These are phyloP conservation scores for Uropsilus gracilis DNA, from an alignment of 2,113 vertebrate genomes.

Conservation along the genomic window DNA sequence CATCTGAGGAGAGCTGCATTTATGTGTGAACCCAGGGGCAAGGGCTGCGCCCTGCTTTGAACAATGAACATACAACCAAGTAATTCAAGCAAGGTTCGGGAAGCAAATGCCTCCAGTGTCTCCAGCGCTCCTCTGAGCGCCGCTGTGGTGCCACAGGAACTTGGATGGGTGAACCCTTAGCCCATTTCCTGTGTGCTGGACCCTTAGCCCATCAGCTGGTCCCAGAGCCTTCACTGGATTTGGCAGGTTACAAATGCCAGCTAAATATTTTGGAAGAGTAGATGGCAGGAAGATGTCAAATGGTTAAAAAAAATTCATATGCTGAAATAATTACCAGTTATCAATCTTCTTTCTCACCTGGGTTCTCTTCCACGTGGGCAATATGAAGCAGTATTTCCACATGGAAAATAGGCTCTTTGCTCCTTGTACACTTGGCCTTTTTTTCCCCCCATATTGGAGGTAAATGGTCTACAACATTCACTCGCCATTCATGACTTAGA, in stretches of 20 bases:
- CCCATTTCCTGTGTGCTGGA: neutral
- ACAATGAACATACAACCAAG: slow-evolving; percentile 1
- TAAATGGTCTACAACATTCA: too few relatives aligned
- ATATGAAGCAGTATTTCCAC: neutral
- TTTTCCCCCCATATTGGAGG: too few relatives aligned
- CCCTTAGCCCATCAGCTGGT: neutral
- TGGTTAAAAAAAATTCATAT: neutral
- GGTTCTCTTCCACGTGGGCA: neutral
- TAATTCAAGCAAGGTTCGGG: neutral
- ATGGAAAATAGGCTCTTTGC: neutral
- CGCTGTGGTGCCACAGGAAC: neutral
- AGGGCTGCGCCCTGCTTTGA: neutral
- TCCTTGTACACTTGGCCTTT: neutral
- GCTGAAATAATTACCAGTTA: neutral
- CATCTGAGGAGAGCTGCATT: neutral
- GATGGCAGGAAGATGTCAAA: too few relatives aligned
- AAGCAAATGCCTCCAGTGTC: neutral
- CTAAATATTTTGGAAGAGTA: neutral
- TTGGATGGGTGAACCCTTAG: too few relatives aligned
- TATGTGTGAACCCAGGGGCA: neutral
- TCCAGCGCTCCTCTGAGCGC: neutral
- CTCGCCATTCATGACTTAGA: too few relatives aligned
- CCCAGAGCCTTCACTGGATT: neutral
- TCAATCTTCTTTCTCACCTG: neutral
- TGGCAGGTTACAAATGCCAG: neutral